Conservation (phyloP, 2,888 invertebrate genomes). For the Ferdinandea cuprea region DNA sequence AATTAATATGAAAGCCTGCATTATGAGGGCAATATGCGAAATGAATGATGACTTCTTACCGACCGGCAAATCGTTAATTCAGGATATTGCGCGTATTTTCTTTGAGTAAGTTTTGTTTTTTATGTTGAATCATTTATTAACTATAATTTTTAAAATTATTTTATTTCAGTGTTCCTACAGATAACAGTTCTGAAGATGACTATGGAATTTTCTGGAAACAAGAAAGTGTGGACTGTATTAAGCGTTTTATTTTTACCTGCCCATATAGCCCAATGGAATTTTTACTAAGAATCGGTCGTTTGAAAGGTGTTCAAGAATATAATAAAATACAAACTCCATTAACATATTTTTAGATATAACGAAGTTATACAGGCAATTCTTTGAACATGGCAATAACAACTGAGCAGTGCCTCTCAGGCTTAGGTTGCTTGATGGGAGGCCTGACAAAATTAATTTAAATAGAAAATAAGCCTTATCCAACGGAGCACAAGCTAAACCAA, state of each 20-base stretch:
- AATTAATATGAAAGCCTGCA: conserved; percentile 29
- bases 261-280: conserved; percentile 27
- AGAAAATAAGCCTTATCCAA: too few relatives aligned
- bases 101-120: conserved; percentile 14
- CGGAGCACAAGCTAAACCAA: too few relatives aligned
- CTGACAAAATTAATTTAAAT: too few relatives aligned
- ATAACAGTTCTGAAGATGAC: conserved; percentile 9
- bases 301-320: background rate
- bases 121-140: too few relatives aligned
- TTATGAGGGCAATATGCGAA: conserved; percentile 35
- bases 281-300: background rate
- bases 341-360: background rate
- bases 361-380: too few relatives aligned
- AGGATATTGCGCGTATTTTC: conserved; percentile 26
- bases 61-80: conserved; percentile 11
- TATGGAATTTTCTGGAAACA: conserved; percentile 3
- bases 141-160: background rate
- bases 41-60: conserved; percentile 18
- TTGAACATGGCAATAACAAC: too few relatives aligned
- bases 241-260: conserved; percentile 15
- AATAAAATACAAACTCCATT: background rate
- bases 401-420: too few relatives aligned
- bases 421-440: too few relatives aligned
- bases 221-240: conserved; percentile 8
- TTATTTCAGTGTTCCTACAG: conserved; percentile 1